Evolutionary conservation across 2,888 invertebrate genomes (phyloP).

Genomic region (Drosophila multiciliata): DNA sequence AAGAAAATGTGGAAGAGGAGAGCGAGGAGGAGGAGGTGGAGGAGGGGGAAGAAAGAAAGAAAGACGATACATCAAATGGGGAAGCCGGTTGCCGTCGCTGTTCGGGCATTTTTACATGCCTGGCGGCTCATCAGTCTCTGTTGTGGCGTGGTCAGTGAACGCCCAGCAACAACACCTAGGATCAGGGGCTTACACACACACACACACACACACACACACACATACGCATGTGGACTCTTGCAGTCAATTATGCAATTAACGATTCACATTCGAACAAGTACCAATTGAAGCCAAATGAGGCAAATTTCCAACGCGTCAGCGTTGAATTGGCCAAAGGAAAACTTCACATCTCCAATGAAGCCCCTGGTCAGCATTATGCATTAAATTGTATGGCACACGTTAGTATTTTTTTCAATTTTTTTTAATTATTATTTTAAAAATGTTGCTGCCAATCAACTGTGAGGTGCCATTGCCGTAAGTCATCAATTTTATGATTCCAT

Average conservation of each 20-base stretch:
- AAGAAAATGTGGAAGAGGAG: not conserved
- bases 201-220: conserved; percentile 11
- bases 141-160: conserved; percentile 60
- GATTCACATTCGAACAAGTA: conserved; percentile 65
- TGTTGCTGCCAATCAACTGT: conserved; percentile 44
- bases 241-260: conserved; percentile 80
- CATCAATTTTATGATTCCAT: conserved; percentile 66
- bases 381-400: conserved; percentile 6
- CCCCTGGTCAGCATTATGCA: conserved; percentile 14
- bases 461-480: conserved; percentile 68
- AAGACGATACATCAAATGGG: conserved; percentile 40
- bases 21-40: not conserved
- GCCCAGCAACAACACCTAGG: conserved; percentile 37
- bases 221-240: conserved; percentile 21
- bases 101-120: conserved; percentile 41
- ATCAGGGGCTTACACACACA: conserved; percentile 27
- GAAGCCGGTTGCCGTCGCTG: conserved; percentile 33
- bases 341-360: conserved; percentile 19
- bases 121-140: conserved; percentile 66
- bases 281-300: conserved; percentile 69
- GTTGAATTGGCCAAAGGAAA: conserved; percentile 65
- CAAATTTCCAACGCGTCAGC: conserved; percentile 64
- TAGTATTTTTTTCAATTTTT: conserved; percentile 4
- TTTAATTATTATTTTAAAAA: not conserved
- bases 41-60: not conserved